Evolutionary conservation across 2,797 vertebrate genomes (phyloP).

Genomic region (Myripristis jacobus): DNA sequence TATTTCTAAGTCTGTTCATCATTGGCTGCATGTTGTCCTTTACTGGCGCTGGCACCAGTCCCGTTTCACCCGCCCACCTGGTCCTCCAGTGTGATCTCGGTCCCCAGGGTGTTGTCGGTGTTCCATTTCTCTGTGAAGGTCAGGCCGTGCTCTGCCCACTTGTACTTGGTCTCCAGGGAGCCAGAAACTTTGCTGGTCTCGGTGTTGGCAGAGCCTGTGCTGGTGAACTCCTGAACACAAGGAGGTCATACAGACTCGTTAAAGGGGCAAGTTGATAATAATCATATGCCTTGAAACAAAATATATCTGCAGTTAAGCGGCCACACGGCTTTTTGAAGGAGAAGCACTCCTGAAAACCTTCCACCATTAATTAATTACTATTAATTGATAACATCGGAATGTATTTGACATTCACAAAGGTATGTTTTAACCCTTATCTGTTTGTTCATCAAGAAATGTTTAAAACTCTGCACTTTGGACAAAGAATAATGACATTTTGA

Average conservation of each 20-base stretch:
- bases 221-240: slow-evolving; percentile 91
- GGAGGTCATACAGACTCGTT: not conserved
- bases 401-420: no score
- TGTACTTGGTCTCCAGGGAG: slow-evolving; percentile 97
- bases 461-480: no score
- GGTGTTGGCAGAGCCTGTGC: slow-evolving; percentile 94
- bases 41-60: not conserved
- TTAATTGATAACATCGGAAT: no score
- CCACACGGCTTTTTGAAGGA: not conserved
- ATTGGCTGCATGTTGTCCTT: not conserved
- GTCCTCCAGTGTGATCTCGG: slow-evolving; percentile 95
- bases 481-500: no score
- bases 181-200: slow-evolving; percentile 96
- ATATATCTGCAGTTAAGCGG: not conserved
- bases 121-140: slow-evolving; percentile 98
- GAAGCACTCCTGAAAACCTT: no score
- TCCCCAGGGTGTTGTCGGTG: slow-evolving; percentile 95
- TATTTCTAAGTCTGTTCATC: not conserved
- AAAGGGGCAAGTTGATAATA: not conserved
- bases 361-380: no score
- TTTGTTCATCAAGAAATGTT: no score
- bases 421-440: no score
- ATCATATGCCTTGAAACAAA: not conserved
- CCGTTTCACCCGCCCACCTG: slow-evolving; percentile 69
- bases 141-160: slow-evolving; percentile 92